Percentiles rank a stretch among this genome's conserved stretches.
Conservation (phyloP, 2,888 invertebrate species). For the Colletes collaris region DNA sequence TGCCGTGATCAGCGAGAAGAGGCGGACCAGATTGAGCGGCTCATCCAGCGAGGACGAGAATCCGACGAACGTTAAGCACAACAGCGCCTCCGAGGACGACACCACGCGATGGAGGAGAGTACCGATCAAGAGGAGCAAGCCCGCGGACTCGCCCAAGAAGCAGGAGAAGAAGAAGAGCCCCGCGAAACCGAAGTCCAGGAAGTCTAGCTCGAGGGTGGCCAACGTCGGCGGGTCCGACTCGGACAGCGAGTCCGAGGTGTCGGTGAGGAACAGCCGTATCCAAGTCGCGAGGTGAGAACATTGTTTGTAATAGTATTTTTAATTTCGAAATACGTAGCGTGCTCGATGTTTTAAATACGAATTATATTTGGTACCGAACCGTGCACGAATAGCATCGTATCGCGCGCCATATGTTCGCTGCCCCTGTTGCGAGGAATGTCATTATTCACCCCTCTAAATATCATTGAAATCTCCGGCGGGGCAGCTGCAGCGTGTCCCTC, state of each 20-base stretch:
- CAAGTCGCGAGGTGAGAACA: constrained; percentile 69
- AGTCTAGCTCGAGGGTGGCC: constrained; percentile 76
- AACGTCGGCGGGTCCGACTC: constrained; percentile 77
- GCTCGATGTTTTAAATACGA: too few relatives aligned
- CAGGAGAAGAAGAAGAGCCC: constrained; percentile 79
- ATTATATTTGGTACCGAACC: too few relatives aligned
- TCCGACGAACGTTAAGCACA: constrained; percentile 59
- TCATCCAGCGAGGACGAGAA: constrained; percentile 78
- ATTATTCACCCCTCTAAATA: too few relatives aligned
- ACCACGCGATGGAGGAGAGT: constrained; percentile 73
- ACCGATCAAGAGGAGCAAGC: constrained; percentile 75
- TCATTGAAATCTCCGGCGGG: too few relatives aligned
- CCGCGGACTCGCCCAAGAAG: constrained; percentile 76
- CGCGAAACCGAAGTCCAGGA: constrained; percentile 81
- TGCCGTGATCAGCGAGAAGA: constrained; percentile 62
- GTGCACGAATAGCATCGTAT: too few relatives aligned
- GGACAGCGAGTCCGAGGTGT: constrained; percentile 78
- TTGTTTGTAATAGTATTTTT: too few relatives aligned
- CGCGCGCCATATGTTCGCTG: too few relatives aligned
- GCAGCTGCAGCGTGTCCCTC: too few relatives aligned
- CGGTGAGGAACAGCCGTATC: constrained; percentile 74
- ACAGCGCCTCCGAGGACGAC: constrained; percentile 75
- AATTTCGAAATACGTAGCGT: too few relatives aligned
- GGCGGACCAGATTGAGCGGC: constrained; percentile 67
- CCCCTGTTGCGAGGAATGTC: too few relatives aligned